phyloP scores from a whole-genome alignment of 2,888 invertebrate genomes.

The Papilio demoleus region DNA sequence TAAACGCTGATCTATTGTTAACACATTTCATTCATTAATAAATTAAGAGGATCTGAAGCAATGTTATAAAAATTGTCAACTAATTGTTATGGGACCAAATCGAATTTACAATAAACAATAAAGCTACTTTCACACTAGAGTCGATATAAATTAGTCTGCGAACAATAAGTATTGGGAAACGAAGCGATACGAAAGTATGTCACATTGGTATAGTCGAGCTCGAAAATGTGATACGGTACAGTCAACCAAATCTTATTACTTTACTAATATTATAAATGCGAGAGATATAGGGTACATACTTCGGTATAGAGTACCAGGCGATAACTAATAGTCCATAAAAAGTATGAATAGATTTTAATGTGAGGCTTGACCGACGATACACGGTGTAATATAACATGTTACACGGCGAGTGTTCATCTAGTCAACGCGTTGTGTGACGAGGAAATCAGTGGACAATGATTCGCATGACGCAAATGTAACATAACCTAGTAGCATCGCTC shows the following conservation, averaged over 20 bases:
- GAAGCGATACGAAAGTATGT: slow-evolving; percentile 51
- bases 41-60: slow-evolving; percentile 1
- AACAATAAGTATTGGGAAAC: slow-evolving; percentile 49
- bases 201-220: slow-evolving; percentile 47
- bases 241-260: too few relatives aligned
- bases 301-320: too few relatives aligned
- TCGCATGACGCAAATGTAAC: too few relatives aligned
- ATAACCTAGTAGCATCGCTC: too few relatives aligned
- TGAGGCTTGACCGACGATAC: too few relatives aligned
- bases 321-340: neutral
- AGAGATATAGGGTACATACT: too few relatives aligned
- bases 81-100: neutral
- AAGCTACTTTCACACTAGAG: slow-evolving; percentile 41
- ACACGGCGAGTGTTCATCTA: too few relatives aligned
- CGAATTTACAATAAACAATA: slow-evolving; percentile 36
- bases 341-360: neutral
- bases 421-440: too few relatives aligned
- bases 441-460: too few relatives aligned
- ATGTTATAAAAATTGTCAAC: neutral
- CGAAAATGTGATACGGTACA: slow-evolving; percentile 26
- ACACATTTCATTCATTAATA: neutral
- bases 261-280: too few relatives aligned
- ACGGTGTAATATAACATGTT: too few relatives aligned
- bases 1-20: neutral
- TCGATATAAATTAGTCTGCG: slow-evolving; percentile 40